Evolutionary conservation across 2,797 vertebrate genomes (phyloP), one percentile per base, ranked within the genome.

Genomic region (Melanotaenia pygmaea): DNA sequence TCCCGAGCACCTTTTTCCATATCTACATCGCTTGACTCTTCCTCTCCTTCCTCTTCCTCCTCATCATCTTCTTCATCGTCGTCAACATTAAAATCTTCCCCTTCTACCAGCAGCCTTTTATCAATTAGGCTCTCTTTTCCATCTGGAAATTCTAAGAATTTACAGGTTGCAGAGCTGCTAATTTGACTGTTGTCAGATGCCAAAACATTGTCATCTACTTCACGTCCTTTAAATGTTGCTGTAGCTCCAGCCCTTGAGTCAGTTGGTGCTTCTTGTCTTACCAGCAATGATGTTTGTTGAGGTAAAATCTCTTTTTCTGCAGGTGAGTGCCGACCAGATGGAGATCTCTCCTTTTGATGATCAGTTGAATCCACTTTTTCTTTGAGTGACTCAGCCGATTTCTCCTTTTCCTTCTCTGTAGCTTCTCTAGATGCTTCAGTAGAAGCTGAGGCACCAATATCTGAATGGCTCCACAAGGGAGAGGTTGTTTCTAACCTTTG

Each of bases 1-100:
- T 99, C 98, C 81, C 93, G 96, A 59, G 97, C 97, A 1, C 98
- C 97, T 79, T 99, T 99, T 84, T 99, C 98, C 80, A 97, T 70
- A 86, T 98, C 97, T 0, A 96, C 94, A 88, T 98, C 98, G 78
- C 96, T 97, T 7, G 73, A 86, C 38, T 94, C 95, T 28, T 96
- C 96, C 45, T 95, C 88, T 37, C 92, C 91, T 57, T 92, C 88
- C 18, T 90, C 89, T 57, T 92, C 94, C 9, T 92, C 91, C 0
- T 90, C 92, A 0, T 93, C 91, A 0, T 93, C 92, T 0, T 93
- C 90, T 0, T 93, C 93, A 13, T 93, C 91, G 3, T 93, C 91
- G 28, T 90, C 89, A 59, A 92, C 90, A 70, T 83, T 91, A 61
- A 93, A 92, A 77, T 94, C 92, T 72, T 94, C 94, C 34, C 91